Conservation (phyloP, 35 echinoderm and acorn worm genomes). For the Stichopus chloronotus region DNA sequence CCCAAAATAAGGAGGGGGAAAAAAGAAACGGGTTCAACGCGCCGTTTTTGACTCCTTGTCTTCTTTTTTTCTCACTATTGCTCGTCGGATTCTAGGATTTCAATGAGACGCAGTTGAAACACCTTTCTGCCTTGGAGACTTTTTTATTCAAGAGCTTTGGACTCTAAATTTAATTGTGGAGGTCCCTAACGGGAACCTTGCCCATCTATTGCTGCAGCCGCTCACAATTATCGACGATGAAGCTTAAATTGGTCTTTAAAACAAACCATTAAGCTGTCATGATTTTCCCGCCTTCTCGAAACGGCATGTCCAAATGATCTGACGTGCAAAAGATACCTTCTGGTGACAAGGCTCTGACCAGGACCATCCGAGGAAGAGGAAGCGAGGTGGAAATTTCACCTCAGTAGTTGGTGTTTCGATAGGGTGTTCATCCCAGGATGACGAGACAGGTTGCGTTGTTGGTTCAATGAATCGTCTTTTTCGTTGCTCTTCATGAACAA, state of each 20-base stretch:
- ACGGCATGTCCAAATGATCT: slow-evolving; percentile 51
- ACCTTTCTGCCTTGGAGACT: slow-evolving; percentile 51
- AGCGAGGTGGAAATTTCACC: not conserved
- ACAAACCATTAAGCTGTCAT: slow-evolving; percentile 65
- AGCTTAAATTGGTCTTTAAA: slow-evolving; percentile 64
- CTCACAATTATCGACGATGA: slow-evolving; percentile 58
- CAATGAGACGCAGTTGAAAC: slow-evolving; percentile 43
- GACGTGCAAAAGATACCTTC: slow-evolving; percentile 32
- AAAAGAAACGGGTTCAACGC: not conserved
- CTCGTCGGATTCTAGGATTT: slow-evolving; percentile 25
- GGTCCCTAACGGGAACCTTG: slow-evolving; percentile 49
- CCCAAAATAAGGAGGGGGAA: not conserved
- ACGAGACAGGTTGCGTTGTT: not conserved
- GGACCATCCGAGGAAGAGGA: slow-evolving; percentile 19
- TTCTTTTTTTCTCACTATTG: slow-evolving; percentile 14
- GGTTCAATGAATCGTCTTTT: not conserved
- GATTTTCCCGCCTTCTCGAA: slow-evolving; percentile 60
- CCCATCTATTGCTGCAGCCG: slow-evolving; percentile 58
- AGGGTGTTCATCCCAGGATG: not conserved
- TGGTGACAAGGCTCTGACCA: slow-evolving; percentile 45
- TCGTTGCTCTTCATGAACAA: too few species aligned
- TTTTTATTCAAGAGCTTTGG: slow-evolving; percentile 34
- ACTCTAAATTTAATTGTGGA: slow-evolving; percentile 51
- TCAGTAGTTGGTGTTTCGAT: not conserved
- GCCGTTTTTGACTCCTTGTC: slow-evolving; percentile 26